Conservation (phyloP, 1,140 invertebrate species). For the Solenopsis fugax region DNA sequence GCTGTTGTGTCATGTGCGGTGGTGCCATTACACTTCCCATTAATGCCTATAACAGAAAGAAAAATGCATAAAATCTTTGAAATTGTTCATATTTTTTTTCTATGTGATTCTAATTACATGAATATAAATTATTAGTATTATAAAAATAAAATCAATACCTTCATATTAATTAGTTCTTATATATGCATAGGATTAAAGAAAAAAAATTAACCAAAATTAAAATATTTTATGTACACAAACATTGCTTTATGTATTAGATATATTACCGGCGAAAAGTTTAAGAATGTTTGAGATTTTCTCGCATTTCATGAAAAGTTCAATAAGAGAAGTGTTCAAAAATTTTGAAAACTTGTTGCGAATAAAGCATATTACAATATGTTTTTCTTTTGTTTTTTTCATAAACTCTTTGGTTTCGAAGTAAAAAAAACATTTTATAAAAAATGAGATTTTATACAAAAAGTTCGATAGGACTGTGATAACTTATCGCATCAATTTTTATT, state of each 20-base stretch:
- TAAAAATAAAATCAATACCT: background rate
- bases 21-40: conserved; percentile 84
- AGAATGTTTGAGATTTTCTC: no score
- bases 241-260: background rate
- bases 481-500: no score
- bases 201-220: background rate
- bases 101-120: background rate
- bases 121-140: background rate
- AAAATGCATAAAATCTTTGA: background rate
- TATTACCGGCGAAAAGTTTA: no score
- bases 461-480: no score
- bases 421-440: no score
- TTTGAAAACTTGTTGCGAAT: no score
- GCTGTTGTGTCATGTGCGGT: conserved; percentile 85
- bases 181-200: background rate
- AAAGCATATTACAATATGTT: no score
- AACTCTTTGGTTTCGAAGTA: no score
- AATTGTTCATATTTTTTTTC: background rate
- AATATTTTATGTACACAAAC: background rate
- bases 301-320: no score
- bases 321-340: no score
- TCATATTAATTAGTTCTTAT: background rate
- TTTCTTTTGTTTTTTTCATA: no score
- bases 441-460: no score
- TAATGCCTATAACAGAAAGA: conserved; percentile 81